Evolutionary conservation across 2,888 invertebrate genomes (phyloP), one percentile per base, ranked within the genome.

Genomic region (Azorinus chamasolen): DNA sequence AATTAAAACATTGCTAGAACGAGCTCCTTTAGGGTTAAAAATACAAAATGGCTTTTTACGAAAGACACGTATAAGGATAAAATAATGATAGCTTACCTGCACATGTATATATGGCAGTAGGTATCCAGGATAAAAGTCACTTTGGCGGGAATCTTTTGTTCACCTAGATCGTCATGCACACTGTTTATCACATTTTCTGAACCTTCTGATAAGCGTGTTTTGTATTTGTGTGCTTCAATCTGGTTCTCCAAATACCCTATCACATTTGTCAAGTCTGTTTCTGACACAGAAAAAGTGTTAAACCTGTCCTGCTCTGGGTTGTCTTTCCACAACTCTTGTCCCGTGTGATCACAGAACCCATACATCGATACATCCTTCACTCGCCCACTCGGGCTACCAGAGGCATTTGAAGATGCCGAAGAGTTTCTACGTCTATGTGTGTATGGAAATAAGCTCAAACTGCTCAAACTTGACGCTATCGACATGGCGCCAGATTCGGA

Each of bases 51-150:
- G n/a, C n/a, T n/a, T n/a, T n/a, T n/a, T n/a, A n/a, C n/a, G n/a
- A n/a, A n/a, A n/a, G n/a, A n/a, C n/a, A n/a, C n/a, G n/a, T n/a
- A n/a, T n/a, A n/a, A n/a, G n/a, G n/a, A n/a, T 8, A 45, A 4
- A 45, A 45, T 8, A 4, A 45, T 18, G 45, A 45, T n/a, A 64
- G 57, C 87, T 85, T 75, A 91, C 91, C 89, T 88, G 59, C 83
- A 79, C 85, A 89, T 88, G 63, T 89, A 90, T 61, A 91, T 89
- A 71, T 88, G 88, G 71, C 89, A 90, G 82, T 90, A 90, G 18
- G 88, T 88, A 73, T 91, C 90, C 78, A 91, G 74, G 43, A 90
- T 87, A 71, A 89, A 88, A 2, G 87, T 87, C 22, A 91, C 86
- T 73, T 88, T 85, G n/a, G 86, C 83, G 6, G 89, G 85, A 39